phyloP scores from a whole-genome alignment of 1,140 invertebrate genomes.

The Thaumatotibia leucotreta region DNA sequence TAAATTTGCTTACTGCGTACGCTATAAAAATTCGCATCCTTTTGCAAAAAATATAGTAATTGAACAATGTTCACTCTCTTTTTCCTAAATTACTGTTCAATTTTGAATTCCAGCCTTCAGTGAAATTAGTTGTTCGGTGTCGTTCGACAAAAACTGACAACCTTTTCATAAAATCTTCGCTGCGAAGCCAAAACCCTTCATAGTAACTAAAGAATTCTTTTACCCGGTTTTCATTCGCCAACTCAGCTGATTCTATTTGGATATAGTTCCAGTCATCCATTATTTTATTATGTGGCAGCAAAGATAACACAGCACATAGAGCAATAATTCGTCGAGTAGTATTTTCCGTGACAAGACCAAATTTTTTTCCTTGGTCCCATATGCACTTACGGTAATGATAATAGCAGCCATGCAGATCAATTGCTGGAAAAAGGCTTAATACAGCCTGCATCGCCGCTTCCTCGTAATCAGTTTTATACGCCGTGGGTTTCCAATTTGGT shows the following conservation, averaged over 20 bases:
- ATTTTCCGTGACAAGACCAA: neutral
- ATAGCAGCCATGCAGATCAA: neutral
- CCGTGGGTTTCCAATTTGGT: neutral
- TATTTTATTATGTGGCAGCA: neutral
- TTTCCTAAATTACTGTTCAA: neutral
- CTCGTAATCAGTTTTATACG: neutral
- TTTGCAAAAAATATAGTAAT: neutral
- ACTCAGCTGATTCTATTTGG: neutral
- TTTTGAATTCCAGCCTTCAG: neutral
- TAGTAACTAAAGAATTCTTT: neutral
- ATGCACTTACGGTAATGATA: neutral
- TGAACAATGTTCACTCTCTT: neutral
- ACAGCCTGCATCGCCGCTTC: neutral
- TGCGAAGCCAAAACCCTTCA: neutral
- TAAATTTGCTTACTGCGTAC: neutral
- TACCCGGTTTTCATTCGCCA: too few species aligned
- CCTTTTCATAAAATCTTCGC: neutral
- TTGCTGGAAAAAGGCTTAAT: neutral
- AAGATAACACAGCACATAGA: neutral
- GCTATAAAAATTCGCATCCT: neutral
- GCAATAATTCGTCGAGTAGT: too few species aligned
- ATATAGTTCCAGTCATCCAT: neutral
- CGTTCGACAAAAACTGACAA: neutral
- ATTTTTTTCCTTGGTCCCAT: neutral
- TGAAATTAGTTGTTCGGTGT: neutral